These are phyloP conservation scores for Meloidogyne floridensis DNA, from an alignment of 1,140 invertebrate species.

Conservation along the genomic window DNA sequence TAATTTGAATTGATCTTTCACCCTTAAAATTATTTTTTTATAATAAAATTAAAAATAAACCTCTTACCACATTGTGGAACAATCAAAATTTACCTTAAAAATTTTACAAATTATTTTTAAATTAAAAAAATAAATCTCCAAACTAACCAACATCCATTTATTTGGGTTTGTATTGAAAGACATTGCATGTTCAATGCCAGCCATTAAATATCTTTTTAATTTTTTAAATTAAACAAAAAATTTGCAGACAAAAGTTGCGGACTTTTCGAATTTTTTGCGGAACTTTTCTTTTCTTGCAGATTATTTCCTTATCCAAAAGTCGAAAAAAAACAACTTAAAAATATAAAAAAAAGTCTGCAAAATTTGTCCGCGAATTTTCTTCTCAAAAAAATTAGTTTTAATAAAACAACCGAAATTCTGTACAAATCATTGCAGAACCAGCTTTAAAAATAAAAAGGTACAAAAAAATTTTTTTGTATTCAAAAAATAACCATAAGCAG, in stretches of 20 bases:
- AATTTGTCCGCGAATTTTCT: neutral
- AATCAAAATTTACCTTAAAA: constrained; percentile 80
- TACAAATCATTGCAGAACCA: constrained; percentile 89
- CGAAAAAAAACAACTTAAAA: no score
- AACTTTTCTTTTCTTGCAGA: no score
- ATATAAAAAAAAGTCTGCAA: no score
- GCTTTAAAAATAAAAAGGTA: constrained; percentile 68
- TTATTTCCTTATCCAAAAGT: no score
- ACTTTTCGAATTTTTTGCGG: no score
- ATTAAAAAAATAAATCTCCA: neutral
- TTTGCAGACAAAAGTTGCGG: no score
- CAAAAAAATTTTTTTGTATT: neutral
- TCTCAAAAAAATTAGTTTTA: neutral
- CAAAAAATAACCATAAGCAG: constrained; percentile 73
- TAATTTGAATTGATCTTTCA: constrained; percentile 81
- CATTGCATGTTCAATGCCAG: constrained; percentile 84
- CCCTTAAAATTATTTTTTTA: constrained; percentile 68
- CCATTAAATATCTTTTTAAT: constrained; percentile 70
- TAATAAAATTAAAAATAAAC: constrained; percentile 41
- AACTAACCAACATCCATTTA: constrained; percentile 87
- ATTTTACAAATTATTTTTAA: neutral
- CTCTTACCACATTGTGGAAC: constrained; percentile 86
- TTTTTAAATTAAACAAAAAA: no score
- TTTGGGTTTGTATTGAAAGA: constrained; percentile 98
- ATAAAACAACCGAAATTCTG: constrained; percentile 77